Base-by-base conservation (phyloP, 2,888 invertebrate genomes). In the Hydropsyche betteni region DNA sequence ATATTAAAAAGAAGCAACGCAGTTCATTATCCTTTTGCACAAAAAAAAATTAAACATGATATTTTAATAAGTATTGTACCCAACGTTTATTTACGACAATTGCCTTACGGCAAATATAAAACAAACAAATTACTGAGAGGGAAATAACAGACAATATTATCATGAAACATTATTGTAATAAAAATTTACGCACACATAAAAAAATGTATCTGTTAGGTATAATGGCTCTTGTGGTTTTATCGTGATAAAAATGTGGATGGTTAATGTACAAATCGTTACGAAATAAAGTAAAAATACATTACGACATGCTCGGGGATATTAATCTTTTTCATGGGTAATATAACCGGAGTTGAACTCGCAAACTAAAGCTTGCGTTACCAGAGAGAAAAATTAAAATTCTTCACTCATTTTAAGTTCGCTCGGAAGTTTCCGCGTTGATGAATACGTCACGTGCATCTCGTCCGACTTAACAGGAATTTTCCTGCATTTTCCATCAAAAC, bases 391-490 rank as follows among this genome's bases (percentile, higher is more conserved):
- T 72, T 72, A 72, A 72, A 72, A 72, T 72, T 58, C 72, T 58
- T 44, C 58, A 2, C 58, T 14, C 72, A 55, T 72, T 58, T 24
- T 55, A 72, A 72, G 44, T 70, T 70, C n/a, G 2, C 33, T 24
- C 34, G 24, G 51, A 70, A 70, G 58, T 72, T 72, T 72, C 55
- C 52, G 52, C 72, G 53, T 72, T 38, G 58, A 50, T 72, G 58
- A 72, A 72, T 58, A 72, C 58, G 72, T 72, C 72, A 72, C 58
- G 72, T 72, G 72, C 72, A 72, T 55, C 14, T 70, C 70, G 33
- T 64, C 64, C 55, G n/a, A 53, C 52, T 53, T 70, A 64, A 36
- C 70, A 53, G 55, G 52, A 70, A 52, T 53, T 70, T 68, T 69
- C 69, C 51, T 50, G 44, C 51, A 69, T 51, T 69, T 51, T 69